A percentile compares a stretch with the other conserved stretches of the same genome.
phyloP scores from a whole-genome alignment of 2,888 invertebrate genomes.

The Heliconius aoede region DNA sequence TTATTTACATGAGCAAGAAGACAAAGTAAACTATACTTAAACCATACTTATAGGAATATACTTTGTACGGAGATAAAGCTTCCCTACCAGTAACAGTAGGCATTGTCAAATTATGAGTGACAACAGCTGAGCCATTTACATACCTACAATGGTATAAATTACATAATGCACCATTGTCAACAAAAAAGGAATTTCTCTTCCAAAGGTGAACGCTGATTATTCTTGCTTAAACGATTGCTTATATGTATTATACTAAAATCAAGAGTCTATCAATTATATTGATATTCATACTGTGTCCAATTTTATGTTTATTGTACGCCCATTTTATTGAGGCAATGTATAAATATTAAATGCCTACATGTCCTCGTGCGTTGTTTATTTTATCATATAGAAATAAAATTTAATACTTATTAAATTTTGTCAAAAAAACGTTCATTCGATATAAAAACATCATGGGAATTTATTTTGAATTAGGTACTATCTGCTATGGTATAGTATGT shows the following conservation, averaged over 20 bases:
- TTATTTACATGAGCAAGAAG: too few species aligned
- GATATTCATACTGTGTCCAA: constrained; percentile 47
- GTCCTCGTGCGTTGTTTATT: neutral
- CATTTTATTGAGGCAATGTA: neutral
- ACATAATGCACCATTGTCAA: constrained; percentile 68
- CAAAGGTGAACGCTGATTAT: constrained; percentile 60
- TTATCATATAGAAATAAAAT: neutral
- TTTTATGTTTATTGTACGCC: constrained; percentile 2
- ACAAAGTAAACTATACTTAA: too few species aligned
- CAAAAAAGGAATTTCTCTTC: constrained; percentile 67
- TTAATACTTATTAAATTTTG: neutral
- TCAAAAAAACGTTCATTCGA: neutral
- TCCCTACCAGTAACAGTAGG: constrained; percentile 24
- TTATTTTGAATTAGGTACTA: neutral
- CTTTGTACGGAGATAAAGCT: too few species aligned
- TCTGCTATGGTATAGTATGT: neutral
- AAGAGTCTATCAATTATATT: constrained; percentile 40
- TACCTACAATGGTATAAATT: constrained; percentile 67
- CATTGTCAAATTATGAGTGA: constrained; percentile 34
- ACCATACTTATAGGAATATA: too few species aligned
- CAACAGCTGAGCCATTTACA: constrained; percentile 46
- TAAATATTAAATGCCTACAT: neutral
- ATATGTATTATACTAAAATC: constrained; percentile 26
- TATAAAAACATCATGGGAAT: neutral
- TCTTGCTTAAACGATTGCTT: constrained; percentile 58